Conservation (phyloP, 1,140 invertebrate genomes). For the Druon quercuslanigerum region DNA sequence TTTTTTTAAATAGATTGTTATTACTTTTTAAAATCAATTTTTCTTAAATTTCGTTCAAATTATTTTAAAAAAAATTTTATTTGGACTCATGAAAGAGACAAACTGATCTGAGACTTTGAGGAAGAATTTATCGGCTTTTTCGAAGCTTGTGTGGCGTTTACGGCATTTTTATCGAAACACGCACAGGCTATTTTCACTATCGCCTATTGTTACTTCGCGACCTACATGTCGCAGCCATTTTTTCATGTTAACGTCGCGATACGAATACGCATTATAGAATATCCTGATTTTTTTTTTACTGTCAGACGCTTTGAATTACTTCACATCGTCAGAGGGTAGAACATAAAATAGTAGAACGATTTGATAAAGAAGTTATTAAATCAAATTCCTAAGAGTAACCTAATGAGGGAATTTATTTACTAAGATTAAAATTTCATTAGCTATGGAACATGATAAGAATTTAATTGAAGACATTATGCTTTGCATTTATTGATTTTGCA, state of each 20-base stretch:
- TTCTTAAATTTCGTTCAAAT: too few species aligned
- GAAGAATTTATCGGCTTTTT: slow-evolving; percentile 52
- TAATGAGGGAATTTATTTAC: neutral
- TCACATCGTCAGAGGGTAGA: neutral
- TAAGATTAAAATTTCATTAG: too few species aligned
- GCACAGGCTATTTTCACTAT: slow-evolving; percentile 65
- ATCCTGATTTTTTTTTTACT: neutral
- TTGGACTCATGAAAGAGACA: neutral
- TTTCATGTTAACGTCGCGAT: slow-evolving; percentile 61
- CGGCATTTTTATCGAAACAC: slow-evolving; percentile 69
- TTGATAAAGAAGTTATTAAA: too few species aligned
- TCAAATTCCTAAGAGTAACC: too few species aligned
- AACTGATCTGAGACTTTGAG: slow-evolving; percentile 36
- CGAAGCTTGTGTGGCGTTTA: slow-evolving; percentile 52
- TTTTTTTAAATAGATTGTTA: too few species aligned
- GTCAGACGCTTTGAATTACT: slow-evolving; percentile 3
- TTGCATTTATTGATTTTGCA: too few species aligned
- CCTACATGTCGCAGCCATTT: slow-evolving; percentile 69
- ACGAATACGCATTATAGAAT: slow-evolving; percentile 32
- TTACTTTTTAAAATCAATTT: too few species aligned
- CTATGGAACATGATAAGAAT: too few species aligned
- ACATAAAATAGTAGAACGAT: too few species aligned
- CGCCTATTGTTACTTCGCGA: slow-evolving; percentile 68
- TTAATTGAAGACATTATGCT: too few species aligned
- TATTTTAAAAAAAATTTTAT: too few species aligned